These are phyloP conservation scores for Helicoverpa armigera DNA, from an alignment of 1,140 invertebrate species.

Conservation along the genomic window DNA sequence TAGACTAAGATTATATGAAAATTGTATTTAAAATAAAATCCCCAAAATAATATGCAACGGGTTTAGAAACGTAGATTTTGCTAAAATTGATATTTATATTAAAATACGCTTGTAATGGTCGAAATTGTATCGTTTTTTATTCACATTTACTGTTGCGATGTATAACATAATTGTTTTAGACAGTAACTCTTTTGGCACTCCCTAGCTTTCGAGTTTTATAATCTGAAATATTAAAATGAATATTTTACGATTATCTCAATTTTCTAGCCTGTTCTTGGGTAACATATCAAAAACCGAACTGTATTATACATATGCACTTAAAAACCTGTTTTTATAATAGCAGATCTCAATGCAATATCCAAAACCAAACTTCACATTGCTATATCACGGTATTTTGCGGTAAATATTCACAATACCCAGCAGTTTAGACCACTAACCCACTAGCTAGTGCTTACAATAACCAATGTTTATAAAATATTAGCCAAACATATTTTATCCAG, in stretches of 20 bases:
- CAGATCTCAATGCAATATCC: too few species aligned
- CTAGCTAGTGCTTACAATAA: background rate
- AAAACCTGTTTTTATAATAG: background rate
- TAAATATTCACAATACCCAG: too few species aligned
- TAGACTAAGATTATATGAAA: conserved; percentile 27
- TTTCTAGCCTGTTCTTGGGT: background rate
- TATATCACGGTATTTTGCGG: background rate
- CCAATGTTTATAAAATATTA: conserved; percentile 13
- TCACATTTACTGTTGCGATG: conserved; percentile 24
- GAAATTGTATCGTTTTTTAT: conserved; percentile 28
- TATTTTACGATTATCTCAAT: conserved; percentile 3
- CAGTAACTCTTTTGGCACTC: conserved; percentile 19
- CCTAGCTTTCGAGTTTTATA: background rate
- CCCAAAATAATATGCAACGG: conserved; percentile 37
- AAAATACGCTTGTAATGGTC: conserved; percentile 45
- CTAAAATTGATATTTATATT: conserved; percentile 70
- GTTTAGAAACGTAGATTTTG: conserved; percentile 70
- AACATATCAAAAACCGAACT: conserved; percentile 2
- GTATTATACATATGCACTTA: background rate
- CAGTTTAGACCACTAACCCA: background rate
- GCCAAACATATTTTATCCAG: conserved; percentile 4
- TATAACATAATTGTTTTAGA: background rate
- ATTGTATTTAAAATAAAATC: conserved; percentile 39
- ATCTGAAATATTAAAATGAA: conserved; percentile 3
- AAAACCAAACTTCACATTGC: too few species aligned